These are phyloP conservation scores for Schmidtea mediterranea DNA, from an alignment of 1,140 invertebrate species.

Conservation along the genomic window DNA sequence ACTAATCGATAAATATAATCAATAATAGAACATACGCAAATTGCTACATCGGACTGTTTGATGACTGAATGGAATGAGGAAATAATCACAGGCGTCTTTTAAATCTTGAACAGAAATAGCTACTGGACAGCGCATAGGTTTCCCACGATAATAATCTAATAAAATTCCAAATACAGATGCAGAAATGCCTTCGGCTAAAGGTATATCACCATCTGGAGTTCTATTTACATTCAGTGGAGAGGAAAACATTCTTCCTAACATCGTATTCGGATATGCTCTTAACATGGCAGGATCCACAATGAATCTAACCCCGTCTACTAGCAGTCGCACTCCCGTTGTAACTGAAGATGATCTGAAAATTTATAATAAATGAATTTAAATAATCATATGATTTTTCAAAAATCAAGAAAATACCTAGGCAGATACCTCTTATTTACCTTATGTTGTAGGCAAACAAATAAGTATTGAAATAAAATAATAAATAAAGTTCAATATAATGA, in stretches of 20 bases:
- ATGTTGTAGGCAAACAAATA: too few relatives aligned
- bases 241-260: slow-evolving; percentile 82
- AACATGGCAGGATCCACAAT: slow-evolving; percentile 66
- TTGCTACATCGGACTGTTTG: slow-evolving; percentile 79
- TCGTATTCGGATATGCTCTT: slow-evolving; percentile 63
- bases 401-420: too few relatives aligned
- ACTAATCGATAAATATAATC: too few relatives aligned
- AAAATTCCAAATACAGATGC: slow-evolving; percentile 77
- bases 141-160: slow-evolving; percentile 75
- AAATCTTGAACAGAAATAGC: slow-evolving; percentile 66
- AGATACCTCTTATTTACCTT: too few relatives aligned
- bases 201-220: slow-evolving; percentile 81
- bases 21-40: slow-evolving; percentile 38
- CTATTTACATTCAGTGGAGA: slow-evolving; percentile 51
- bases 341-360: too few relatives aligned
- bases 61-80: slow-evolving; percentile 85
- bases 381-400: too few relatives aligned
- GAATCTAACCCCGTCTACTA: slow-evolving; percentile 73
- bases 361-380: too few relatives aligned
- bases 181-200: slow-evolving; percentile 89
- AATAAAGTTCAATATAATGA: too few relatives aligned
- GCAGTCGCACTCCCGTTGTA: slow-evolving; percentile 26
- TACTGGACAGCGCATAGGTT: slow-evolving; percentile 54
- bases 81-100: slow-evolving; percentile 86
- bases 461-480: too few relatives aligned